These are phyloP conservation scores for Lethrus apterus DNA, from an alignment of 1,140 invertebrate species.

Conservation along the genomic window DNA sequence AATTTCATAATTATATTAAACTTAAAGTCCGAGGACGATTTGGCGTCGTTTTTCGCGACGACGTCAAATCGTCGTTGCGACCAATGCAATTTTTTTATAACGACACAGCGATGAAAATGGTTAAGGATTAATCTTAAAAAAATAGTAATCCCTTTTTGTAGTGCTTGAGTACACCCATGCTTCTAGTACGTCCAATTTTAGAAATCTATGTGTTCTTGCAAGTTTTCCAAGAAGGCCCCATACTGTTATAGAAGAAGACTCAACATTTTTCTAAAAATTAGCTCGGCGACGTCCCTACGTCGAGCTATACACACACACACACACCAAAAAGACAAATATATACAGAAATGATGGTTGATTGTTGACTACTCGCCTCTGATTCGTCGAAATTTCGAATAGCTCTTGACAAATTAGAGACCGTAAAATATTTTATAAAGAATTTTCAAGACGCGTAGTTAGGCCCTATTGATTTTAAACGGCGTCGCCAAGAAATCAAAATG, in stretches of 20 bases:
- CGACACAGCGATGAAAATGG: neutral
- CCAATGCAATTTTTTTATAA: slow-evolving; percentile 2
- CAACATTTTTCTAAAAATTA: neutral
- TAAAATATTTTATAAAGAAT: too few relatives aligned
- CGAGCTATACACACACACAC: too few relatives aligned
- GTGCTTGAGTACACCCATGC: slow-evolving; percentile 9
- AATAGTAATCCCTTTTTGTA: slow-evolving; percentile 8
- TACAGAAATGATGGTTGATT: too few relatives aligned
- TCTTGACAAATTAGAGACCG: too few relatives aligned
- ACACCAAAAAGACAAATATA: too few relatives aligned
- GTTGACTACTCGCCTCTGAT: too few relatives aligned
- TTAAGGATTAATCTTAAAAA: neutral
- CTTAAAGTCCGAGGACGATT: too few relatives aligned
- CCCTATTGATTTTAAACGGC: slow-evolving; percentile 6
- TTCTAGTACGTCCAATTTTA: neutral
- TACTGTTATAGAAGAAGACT: slow-evolving; percentile 12
- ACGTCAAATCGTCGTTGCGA: neutral
- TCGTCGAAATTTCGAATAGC: too few relatives aligned
- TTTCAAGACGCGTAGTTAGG: slow-evolving; percentile 3
- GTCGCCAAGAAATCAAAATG: neutral
- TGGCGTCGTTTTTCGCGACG: too few relatives aligned
- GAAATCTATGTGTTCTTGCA: slow-evolving; percentile 3
- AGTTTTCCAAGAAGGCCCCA: slow-evolving; percentile 4
- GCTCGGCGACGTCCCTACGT: too few relatives aligned
- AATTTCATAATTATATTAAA: too few relatives aligned